Base-by-base conservation (phyloP, 2,113 vertebrate species). In the Oxyruncus cristatus region DNA sequence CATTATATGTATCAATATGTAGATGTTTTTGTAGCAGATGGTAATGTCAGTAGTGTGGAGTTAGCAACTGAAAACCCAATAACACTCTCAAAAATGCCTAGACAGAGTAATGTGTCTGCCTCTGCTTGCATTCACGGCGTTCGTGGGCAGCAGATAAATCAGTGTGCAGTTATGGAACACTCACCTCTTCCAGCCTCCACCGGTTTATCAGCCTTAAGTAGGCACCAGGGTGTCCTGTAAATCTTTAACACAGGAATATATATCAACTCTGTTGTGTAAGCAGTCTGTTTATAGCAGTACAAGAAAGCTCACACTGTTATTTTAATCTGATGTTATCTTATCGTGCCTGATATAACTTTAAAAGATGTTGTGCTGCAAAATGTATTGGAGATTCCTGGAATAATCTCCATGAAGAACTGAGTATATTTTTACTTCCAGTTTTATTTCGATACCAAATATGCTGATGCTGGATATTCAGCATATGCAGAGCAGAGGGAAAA, bases 101-200 rank as follows among this genome's bases (percentile, higher is more conserved):
- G 39, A 16, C 20, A 72, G 68, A 66, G 32, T 50, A 66, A 22
- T 11, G 30, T 50, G 22, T 61, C 63, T 94, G 68, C 68, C 72
- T 62, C 49, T 89, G 65, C 70, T 61, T 77, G 47, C 35, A 41
- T 65, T 74, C 37, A 33, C 24, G 16, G 52, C 70, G 65, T 30
- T 61, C 18, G 7, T 46, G 82, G 30, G 61, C 42, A 78, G 65
- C 46, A 83, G 59, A 55, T 59, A 67, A 66, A 83, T 52, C 65
- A 27, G 33, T 0, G 5, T 22, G 65, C 28, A 46, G 32, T 14
- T 58, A 79, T 52, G 1, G 3, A 82, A 47, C 91, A 98, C 98
- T 98, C 90, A 99, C 99, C 98, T 99, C 99, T 97, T 99, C 99
- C 93, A 99, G 97, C 94, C 99, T 99, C 99, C 99, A 99, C 94